Base-by-base conservation (phyloP, 2,888 invertebrate species). In the Anorthoa munda region DNA sequence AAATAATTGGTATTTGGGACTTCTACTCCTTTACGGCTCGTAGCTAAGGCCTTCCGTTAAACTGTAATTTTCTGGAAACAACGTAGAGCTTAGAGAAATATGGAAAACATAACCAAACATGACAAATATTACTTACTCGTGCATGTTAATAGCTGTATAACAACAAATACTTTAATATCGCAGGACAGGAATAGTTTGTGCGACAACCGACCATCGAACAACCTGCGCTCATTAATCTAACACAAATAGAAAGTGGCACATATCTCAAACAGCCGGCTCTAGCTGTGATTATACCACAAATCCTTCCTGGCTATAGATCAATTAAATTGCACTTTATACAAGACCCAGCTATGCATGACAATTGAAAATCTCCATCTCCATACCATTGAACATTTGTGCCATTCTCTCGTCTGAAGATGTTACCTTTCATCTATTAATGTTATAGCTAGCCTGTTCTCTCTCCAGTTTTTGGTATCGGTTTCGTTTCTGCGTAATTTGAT, bases 201-300 rank as follows among this genome's bases (percentile, higher is more conserved):
- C 61, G 75, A 45, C n/a, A 39, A 45, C 60, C 21, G 60, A 45
- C 21, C 45, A 45, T 45, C 60, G 60, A 63, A 67, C 64, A 67
- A 69, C 77, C 78, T 60, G 77, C 63, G 59, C 60, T 77, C 72
- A 84, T 87, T 84, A 84, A 80, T 89, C 74, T 79, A 58, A 81
- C 79, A 76, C 77, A 86, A 87, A 84, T 87, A 86, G 87, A 87
- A 85, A 87, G 87, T 76, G 31, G 78, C 64, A 79, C 75, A 83
- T 85, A 68, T 85, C 68, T 85, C 77, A 70, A 72, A 50, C 64
- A 64, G 21, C 46, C 50, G 45, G 31, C 60, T 69, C 53, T 67
- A 63, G 46, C 58, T 13, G 69, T 58, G 66, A 65, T 75, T 75
- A 75, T 77, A 23, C 59, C 60, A 65, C 64, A 66, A 83, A 83